Evolutionary conservation across 1,140 invertebrate species (phyloP).

Genomic region (Hycleus phaleratus): DNA sequence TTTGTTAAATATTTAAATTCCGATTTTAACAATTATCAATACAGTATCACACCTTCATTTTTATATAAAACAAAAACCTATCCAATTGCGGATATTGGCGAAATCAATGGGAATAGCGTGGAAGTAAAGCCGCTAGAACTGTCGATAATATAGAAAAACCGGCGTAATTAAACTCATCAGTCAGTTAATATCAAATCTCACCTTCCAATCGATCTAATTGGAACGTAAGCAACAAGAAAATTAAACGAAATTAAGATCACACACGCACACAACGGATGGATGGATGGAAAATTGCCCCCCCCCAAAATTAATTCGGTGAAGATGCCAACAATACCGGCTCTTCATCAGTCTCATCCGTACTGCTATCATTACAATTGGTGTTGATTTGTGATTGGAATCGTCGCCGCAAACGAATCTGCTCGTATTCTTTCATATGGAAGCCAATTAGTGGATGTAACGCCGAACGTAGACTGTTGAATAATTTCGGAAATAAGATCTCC

Average conservation of each 20-base stretch:
- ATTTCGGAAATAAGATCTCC: conserved; percentile 63
- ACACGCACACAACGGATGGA: no score
- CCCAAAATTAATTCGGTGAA: no score
- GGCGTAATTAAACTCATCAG: neutral
- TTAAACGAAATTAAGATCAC: no score
- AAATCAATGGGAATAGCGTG: no score
- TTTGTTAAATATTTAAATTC: conserved; percentile 27
- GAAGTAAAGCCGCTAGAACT: no score
- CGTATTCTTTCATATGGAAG: conserved; percentile 46
- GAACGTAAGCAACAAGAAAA: conserved; percentile 1
- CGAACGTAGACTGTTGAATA: conserved; percentile 60
- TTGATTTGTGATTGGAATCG: conserved; percentile 23
- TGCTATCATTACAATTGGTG: neutral
- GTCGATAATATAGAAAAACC: no score
- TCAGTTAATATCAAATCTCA: conserved; percentile 13
- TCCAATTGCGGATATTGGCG: no score
- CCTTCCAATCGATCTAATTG: conserved; percentile 12
- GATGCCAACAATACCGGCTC: conserved; percentile 25
- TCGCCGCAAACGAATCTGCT: conserved; percentile 27
- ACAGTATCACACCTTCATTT: conserved; percentile 17
- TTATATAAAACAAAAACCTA: conserved; percentile 1
- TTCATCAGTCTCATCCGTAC: conserved; percentile 33
- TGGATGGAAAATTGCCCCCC: no score
- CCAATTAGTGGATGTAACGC: conserved; percentile 65
- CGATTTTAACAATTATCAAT: conserved; percentile 22